Evolutionary conservation across 2,888 invertebrate species (phyloP), one percentile per base, ranked within the genome.

Genomic region (Drosophila lutescens): DNA sequence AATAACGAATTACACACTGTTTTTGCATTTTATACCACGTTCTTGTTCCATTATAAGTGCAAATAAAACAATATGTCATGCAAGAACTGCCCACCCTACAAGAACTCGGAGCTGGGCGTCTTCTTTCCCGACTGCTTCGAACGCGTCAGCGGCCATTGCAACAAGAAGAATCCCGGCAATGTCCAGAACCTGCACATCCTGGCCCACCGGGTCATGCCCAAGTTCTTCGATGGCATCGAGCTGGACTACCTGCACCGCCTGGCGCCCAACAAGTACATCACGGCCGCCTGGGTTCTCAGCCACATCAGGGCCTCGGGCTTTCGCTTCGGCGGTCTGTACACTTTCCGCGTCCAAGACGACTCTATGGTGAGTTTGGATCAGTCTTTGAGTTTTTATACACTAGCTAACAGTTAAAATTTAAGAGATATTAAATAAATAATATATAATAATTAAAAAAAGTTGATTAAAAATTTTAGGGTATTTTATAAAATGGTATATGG

Each of bases 241-340:
- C 61, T 92, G 26, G 82, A 90, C 40, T 90, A 88, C 55, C 72
- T 74, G 38, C 90, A 90, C 65, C 81, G 89, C 4, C 62, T 92
- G 76, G 89, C 90, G 0, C 74, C 91, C 8, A 91, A 92, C 57
- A 91, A 91, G 75, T 80, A 71, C 20, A 66, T 92, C 1, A 80
- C 86, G 4, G 80, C 86, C 38, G 83, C 86, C 34, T 92, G 92
- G 91, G 70, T 90, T 0, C 63, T 92, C 41, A 92, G 92, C 66
- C 91, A 91, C 68, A 88, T 81, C 15, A 86, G 83, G 41, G 89
- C 92, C 0, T 82, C 91, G 0, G 92, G 92, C 10, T 91, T 92
- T 78, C 90, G 91, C 5, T 88, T 92, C 47, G 92, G 92, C 13
- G 92, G 92, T 1, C 79, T 89, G 13, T 91, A 91, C 67, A 88